Evolutionary conservation across 2,888 invertebrate genomes (phyloP), one percentile per base, ranked within the genome.

Genomic region (Hemaris fuciformis): DNA sequence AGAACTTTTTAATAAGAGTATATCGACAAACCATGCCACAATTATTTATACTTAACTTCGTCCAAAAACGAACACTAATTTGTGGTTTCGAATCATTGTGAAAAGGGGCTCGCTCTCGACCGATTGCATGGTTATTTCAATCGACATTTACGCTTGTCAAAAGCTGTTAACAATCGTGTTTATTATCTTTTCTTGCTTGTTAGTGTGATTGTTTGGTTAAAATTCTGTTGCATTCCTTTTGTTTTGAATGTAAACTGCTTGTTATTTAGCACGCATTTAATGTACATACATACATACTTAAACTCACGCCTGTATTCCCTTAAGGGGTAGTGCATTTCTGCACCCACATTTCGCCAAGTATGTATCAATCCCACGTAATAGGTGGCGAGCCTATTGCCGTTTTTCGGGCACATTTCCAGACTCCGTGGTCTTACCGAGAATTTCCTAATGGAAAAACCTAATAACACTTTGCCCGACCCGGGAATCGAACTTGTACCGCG

Each of bases 81-180:
- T 82, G 81, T 74, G 71, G 74, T 76, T 72, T 71, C 72, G 79
- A 82, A 83, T 84, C 72, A 75, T 70, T 73, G 70, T 72, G 71
- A 71, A 78, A 82, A 79, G 77, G 75, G 69, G 74, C 68, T 64
- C 64, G 64, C 69, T 73, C 67, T 66, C 74, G 75, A 77, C 74
- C 76, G 72, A 79, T 81, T 74, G 67, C 68, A 62, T 67, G 69
- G 70, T 73, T 71, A 67, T 66, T 71, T 66, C 66, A 68, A 69
- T 64, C 68, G 64, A 60, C 67, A 62, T 63, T 67, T 43, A 59
- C 58, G 58, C 58, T 59, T 25, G 27, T 59, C 31, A 59, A 43
- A 42, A 27, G 8, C 15, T 59, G 58, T 59, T 59, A 59, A 59
- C 42, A 59, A 59, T 43, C 58, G 27, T 41, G 23, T 59, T 59